Evolutionary conservation across 1,140 invertebrate genomes (phyloP).

Genomic region (Drosophila gunungcola): DNA sequence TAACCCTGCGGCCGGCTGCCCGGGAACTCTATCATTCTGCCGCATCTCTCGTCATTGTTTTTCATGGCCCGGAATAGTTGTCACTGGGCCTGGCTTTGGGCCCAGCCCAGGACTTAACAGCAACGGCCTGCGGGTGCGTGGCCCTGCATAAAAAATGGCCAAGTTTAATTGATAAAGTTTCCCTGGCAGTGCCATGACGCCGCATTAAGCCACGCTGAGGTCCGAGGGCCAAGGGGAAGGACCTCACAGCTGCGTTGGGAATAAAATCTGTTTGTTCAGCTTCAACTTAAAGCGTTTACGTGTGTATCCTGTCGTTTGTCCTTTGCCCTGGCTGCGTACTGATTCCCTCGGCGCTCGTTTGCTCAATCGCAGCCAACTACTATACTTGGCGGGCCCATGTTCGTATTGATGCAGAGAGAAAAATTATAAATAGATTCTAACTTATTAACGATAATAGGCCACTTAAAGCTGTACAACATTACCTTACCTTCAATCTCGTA

Average conservation of each 20-base stretch:
- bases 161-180: constrained; percentile 83
- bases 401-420: constrained; percentile 8
- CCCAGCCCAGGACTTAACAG: constrained; percentile 15
- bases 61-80: constrained; percentile 36
- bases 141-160: constrained; percentile 67
- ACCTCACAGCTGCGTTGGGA: constrained; percentile 41
- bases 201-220: constrained; percentile 63
- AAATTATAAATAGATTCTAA: not conserved
- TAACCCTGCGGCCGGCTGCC: constrained; percentile 19
- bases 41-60: constrained; percentile 52
- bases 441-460: too few species aligned
- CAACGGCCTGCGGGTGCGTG: constrained; percentile 64
- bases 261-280: constrained; percentile 80
- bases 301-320: constrained; percentile 54
- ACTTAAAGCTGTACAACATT: too few species aligned
- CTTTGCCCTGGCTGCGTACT: constrained; percentile 55
- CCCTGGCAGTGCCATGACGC: constrained; percentile 74
- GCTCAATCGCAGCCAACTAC: constrained; percentile 77
- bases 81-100: constrained; percentile 12
- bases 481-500: too few species aligned
- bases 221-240: constrained; percentile 4
- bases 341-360: constrained; percentile 77
- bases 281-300: constrained; percentile 72
- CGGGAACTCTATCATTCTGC: constrained; percentile 41
- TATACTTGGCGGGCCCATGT: constrained; percentile 45